phyloP scores from a whole-genome alignment of 2,888 invertebrate genomes.

The Blera fallax region DNA sequence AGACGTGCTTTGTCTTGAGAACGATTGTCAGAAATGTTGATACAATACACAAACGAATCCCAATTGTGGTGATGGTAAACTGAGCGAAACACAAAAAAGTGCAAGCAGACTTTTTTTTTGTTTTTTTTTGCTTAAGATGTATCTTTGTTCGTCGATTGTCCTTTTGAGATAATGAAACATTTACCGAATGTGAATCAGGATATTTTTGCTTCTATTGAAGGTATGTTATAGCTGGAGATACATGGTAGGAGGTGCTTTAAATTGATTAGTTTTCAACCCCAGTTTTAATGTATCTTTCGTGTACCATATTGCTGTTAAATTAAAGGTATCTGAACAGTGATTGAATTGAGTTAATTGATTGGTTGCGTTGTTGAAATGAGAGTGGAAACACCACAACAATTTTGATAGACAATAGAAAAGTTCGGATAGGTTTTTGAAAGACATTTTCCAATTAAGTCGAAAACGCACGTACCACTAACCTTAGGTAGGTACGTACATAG shows the following conservation, averaged over 20 bases:
- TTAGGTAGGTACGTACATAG: too few species aligned
- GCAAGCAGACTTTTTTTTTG: constrained; percentile 11
- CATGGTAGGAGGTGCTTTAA: background rate
- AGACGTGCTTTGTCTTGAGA: constrained; percentile 17
- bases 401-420: too few species aligned
- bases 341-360: background rate
- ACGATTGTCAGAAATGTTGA: constrained; percentile 3
- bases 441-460: too few species aligned
- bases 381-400: too few species aligned
- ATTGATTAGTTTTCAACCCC: background rate
- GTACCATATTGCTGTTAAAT: background rate
- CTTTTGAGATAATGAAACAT: background rate
- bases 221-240: background rate
- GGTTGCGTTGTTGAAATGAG: too few species aligned
- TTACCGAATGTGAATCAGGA: background rate
- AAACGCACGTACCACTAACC: too few species aligned
- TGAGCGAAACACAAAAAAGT: background rate
- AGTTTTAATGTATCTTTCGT: background rate
- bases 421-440: too few species aligned
- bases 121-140: background rate
- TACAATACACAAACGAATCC: background rate
- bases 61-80: background rate
- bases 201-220: background rate
- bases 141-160: constrained; percentile 18
- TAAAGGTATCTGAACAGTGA: background rate